These are phyloP conservation scores for Meloidogyne floridensis DNA, from an alignment of 1,140 invertebrate genomes.

Conservation along the genomic window DNA sequence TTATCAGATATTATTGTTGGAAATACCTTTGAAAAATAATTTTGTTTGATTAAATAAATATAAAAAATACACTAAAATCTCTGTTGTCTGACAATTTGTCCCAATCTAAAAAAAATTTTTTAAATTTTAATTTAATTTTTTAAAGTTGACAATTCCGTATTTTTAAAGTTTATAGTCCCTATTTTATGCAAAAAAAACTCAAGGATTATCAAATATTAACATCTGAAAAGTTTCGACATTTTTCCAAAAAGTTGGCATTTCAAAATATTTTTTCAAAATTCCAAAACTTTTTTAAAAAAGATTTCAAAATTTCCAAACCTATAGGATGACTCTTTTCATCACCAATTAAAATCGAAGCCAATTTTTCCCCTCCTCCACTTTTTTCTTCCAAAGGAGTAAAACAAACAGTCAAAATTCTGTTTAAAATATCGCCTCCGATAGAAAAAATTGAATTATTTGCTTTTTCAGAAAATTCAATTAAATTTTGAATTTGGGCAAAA, in stretches of 20 bases:
- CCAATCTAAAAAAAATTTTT: constrained; percentile 32
- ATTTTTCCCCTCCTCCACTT: neutral
- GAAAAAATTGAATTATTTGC: constrained; percentile 22
- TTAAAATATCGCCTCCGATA: constrained; percentile 1
- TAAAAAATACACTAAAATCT: constrained; percentile 29
- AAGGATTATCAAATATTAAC: no score
- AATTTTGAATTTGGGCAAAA: constrained; percentile 35
- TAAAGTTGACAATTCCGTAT: no score
- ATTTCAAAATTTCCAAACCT: constrained; percentile 1
- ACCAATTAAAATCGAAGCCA: constrained; percentile 15
- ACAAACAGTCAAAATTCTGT: neutral
- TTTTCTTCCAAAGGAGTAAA: constrained; percentile 16
- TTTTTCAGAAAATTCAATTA: constrained; percentile 43
- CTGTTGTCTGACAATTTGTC: constrained; percentile 33
- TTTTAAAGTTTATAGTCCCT: no score
- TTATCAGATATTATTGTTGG: neutral
- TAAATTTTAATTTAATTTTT: neutral
- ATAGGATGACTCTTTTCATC: neutral
- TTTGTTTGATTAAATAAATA: neutral
- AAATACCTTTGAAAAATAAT: neutral
- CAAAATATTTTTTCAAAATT: no score
- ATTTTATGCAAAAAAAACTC: no score
- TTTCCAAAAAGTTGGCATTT: no score
- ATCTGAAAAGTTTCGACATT: no score
- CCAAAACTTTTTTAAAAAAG: no score